Percentiles rank a stretch among this genome's conserved stretches.
phyloP scores from a whole-genome alignment of 2,113 vertebrate species.

The Lontra canadensis region DNA sequence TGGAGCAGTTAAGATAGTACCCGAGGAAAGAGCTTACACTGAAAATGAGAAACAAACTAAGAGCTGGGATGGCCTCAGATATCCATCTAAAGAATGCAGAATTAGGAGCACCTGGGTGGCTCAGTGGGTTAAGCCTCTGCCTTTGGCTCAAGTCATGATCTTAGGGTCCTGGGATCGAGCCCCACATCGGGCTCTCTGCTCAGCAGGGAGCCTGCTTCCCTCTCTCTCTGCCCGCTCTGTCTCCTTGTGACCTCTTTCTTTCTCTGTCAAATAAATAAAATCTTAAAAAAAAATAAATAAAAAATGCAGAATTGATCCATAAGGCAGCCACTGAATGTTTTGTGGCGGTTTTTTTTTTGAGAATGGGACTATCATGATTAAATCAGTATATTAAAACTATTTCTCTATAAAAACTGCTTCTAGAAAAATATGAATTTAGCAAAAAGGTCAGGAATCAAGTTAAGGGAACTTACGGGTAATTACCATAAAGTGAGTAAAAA shows the following conservation, averaged over 20 bases:
- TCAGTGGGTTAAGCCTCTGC: no score
- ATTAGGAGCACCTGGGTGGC: neutral
- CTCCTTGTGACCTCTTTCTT: no score
- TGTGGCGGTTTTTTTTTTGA: neutral
- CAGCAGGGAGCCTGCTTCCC: no score
- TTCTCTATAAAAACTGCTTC: neutral
- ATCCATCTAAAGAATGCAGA: neutral
- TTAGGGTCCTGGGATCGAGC: no score
- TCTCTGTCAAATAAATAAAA: no score
- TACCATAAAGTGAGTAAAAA: neutral
- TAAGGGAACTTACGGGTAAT: neutral
- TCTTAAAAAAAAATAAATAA: no score
- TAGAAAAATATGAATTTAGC: conserved; percentile 12
- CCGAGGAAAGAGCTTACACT: neutral
- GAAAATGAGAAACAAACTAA: neutral
- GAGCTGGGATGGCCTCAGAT: neutral
- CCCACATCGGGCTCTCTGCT: no score
- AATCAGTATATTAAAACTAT: neutral
- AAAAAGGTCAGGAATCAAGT: neutral
- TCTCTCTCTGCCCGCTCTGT: no score
- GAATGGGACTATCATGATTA: neutral
- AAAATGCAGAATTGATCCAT: neutral
- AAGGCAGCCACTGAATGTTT: neutral
- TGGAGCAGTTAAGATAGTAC: neutral
- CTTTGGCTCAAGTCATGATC: no score